phyloP scores from a whole-genome alignment of 1,140 invertebrate genomes.

The Aphidius gifuensis region DNA sequence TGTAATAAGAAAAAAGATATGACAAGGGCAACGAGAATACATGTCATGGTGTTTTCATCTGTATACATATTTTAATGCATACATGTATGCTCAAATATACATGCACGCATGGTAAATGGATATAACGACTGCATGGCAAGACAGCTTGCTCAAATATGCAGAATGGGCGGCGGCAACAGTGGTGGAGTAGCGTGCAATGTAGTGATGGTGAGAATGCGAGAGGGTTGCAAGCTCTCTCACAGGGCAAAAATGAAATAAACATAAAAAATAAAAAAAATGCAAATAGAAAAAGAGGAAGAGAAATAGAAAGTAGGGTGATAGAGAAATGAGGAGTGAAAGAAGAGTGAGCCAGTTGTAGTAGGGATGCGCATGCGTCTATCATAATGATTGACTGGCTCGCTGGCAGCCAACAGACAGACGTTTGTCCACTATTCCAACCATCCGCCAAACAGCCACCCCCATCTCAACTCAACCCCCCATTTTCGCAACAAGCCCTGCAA shows the following conservation, averaged over 20 bases:
- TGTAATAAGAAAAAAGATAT: too few relatives aligned
- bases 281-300: constrained; percentile 20
- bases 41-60: neutral
- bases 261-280: constrained; percentile 36
- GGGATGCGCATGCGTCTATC: constrained; percentile 47
- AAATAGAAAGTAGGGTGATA: constrained; percentile 21
- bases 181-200: neutral
- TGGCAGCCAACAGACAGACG: constrained; percentile 58
- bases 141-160: constrained; percentile 56
- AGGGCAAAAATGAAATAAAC: constrained; percentile 41
- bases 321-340: constrained; percentile 23
- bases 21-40: too few relatives aligned
- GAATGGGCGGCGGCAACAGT: constrained; percentile 49
- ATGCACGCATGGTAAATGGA: constrained; percentile 31
- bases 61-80: neutral
- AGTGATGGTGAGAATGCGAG: neutral
- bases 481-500: constrained; percentile 26
- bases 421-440: constrained; percentile 39
- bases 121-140: constrained; percentile 51
- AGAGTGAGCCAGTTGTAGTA: constrained; percentile 26
- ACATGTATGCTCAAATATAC: constrained; percentile 30
- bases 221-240: constrained; percentile 41
- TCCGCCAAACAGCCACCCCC: constrained; percentile 36
- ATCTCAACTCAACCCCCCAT: constrained; percentile 29
- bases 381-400: constrained; percentile 58